Evolutionary conservation across 2,113 vertebrate species (phyloP).

Genomic region (Ursus arctos): DNA sequence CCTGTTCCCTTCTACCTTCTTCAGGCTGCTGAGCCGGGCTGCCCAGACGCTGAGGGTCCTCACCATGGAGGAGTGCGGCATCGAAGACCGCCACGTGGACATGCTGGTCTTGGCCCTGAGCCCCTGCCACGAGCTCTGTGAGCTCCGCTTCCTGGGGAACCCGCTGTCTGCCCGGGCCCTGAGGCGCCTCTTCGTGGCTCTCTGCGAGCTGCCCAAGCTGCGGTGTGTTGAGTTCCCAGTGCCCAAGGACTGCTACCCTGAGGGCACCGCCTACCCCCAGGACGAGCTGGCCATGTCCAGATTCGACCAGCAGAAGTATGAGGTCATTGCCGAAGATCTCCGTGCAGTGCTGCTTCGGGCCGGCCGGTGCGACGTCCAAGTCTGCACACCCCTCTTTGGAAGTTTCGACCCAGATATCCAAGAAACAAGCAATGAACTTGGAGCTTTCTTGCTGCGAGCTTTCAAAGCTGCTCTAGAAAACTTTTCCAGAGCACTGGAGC

Average conservation of each 20-base stretch:
- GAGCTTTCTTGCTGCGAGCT: constrained; percentile 92
- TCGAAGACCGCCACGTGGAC: constrained; percentile 90
- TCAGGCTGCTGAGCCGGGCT: constrained; percentile 92
- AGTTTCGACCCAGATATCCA: constrained; percentile 94
- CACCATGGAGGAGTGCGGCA: constrained; percentile 93
- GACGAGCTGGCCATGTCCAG: constrained; percentile 89
- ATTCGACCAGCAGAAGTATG: constrained; percentile 92
- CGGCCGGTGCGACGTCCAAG: constrained; percentile 89
- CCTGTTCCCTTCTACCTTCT: constrained; percentile 91
- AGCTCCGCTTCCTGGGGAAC: constrained; percentile 95
- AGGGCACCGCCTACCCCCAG: constrained; percentile 91
- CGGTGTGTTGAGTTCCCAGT: constrained; percentile 94
- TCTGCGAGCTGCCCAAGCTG: constrained; percentile 90
- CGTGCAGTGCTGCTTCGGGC: constrained; percentile 88
- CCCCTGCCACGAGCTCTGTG: constrained; percentile 89
- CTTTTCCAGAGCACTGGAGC: constrained; percentile 88
- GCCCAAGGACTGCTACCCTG: constrained; percentile 95
- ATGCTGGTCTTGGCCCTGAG: constrained; percentile 88
- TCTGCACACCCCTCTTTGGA: constrained; percentile 93
- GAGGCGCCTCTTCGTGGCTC: constrained; percentile 87
- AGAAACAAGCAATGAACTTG: constrained; percentile 95
- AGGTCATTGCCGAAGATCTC: constrained; percentile 89
- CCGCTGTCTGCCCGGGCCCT: constrained; percentile 91
- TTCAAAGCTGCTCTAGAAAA: constrained; percentile 92
- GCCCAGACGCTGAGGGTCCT: constrained; percentile 90